Evolutionary conservation across 2,113 vertebrate species (phyloP).

Genomic region (Tenrec ecaudatus): DNA sequence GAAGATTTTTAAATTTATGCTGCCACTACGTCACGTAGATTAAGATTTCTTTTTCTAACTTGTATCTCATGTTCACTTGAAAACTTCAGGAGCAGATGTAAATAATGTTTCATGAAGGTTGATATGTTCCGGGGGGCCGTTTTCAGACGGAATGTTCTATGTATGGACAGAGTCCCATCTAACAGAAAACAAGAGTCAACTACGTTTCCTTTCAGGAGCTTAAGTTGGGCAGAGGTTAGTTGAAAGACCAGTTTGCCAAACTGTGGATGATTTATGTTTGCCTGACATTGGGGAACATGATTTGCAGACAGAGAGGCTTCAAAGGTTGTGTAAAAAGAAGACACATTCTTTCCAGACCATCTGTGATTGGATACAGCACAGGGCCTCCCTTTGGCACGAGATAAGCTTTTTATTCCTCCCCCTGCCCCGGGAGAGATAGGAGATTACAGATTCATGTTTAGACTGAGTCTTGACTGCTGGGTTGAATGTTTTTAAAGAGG

Average conservation of each 20-base stretch:
- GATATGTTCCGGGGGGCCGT: not conserved
- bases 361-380: not conserved
- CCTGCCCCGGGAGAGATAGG: not conserved
- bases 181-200: not conserved
- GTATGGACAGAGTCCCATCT: not conserved
- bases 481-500: constrained; percentile 27
- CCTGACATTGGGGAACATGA: not conserved
- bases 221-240: not conserved
- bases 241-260: not conserved
- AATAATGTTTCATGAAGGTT: not conserved
- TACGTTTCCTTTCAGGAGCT: not conserved
- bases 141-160: not conserved
- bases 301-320: not conserved
- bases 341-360: not conserved
- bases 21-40: constrained; percentile 14
- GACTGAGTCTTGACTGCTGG: constrained; percentile 26
- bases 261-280: not conserved
- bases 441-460: not conserved
- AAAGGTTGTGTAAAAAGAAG: not conserved
- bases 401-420: not conserved
- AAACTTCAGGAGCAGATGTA: not conserved
- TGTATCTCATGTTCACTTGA: not conserved
- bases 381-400: not conserved
- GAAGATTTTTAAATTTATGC: constrained; percentile 17
- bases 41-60: not conserved